Evolutionary conservation across 2,888 invertebrate species (phyloP).

Genomic region (Leptopilina myrica): DNA sequence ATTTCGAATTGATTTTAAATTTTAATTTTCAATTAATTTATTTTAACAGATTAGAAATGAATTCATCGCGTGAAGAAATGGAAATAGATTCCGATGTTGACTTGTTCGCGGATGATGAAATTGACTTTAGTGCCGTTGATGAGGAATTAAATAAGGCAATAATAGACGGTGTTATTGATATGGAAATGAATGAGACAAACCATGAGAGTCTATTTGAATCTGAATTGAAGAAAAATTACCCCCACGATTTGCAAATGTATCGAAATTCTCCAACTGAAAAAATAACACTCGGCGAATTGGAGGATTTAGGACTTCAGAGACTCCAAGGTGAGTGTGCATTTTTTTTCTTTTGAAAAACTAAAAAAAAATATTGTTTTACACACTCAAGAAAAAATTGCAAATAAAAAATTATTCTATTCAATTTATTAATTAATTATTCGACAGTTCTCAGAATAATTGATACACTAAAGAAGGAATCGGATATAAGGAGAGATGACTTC

Average conservation of each 20-base stretch:
- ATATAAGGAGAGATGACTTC: slow-evolving; percentile 82
- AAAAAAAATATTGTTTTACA: no score
- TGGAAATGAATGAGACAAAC: not conserved
- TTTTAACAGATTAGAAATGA: not conserved
- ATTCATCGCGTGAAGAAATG: not conserved
- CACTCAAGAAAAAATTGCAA: no score
- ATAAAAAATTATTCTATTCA: not conserved
- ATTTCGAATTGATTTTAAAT: no score
- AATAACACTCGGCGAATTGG: slow-evolving; percentile 89
- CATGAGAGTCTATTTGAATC: not conserved
- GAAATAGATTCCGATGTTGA: not conserved
- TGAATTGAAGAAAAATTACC: slow-evolving; percentile 80
- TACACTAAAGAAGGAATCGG: slow-evolving; percentile 80
- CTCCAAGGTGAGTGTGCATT: slow-evolving; percentile 58
- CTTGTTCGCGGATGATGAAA: not conserved
- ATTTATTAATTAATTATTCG: not conserved
- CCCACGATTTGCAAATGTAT: slow-evolving; percentile 89
- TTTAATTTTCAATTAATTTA: not conserved
- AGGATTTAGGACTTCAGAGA: slow-evolving; percentile 88
- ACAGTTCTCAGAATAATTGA: slow-evolving; percentile 87
- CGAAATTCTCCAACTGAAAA: slow-evolving; percentile 85
- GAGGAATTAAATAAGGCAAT: not conserved
- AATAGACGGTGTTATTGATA: no score
- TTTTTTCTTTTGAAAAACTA: no score
- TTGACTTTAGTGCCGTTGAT: not conserved